Evolutionary conservation across 2,888 invertebrate genomes (phyloP), one percentile per base, ranked within the genome.

Genomic region (Hydraecia micacea): DNA sequence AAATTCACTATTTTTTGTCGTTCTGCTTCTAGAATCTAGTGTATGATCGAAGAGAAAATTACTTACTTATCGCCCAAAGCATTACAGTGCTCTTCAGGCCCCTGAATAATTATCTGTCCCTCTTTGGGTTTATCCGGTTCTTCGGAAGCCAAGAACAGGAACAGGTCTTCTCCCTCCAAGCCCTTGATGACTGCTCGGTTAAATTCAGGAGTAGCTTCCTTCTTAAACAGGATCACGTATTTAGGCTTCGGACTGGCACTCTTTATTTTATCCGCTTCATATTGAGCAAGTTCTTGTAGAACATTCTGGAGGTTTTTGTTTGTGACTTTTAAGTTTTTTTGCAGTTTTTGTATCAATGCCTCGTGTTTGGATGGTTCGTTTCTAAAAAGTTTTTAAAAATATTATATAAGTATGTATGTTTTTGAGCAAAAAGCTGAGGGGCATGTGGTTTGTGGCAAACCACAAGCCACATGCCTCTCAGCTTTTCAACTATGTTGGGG

Each of bases 131-230:
- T 97, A 77, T 97, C 98, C 7, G 97, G 97, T 78, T 98, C 98
- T 46, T 98, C 98, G 0, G 98, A 97, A 0, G 98, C 98, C 73
- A 98, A 89, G 87, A 98, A 98, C 76, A 98, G 94, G 77, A 98
- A 97, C 72, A 98, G 93, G 13, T 95, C 97, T 88, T 95, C 95
- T 1, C 95, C 96, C 65, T 97, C 97, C 73, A 98, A 91, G 84
- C 97, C 98, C 86, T 97, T 97, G 28, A 98, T 95, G 79, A 99
- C 97, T 39, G 97, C 97, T 84, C 97, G 97, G 91, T 98, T 98
- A 90, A 98, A 99, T 89, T 98, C 98, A 11, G 97, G 97, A 86
- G 98, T 98, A 0, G 98, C 98, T 91, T 98, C 98, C 88, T 98
- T 98, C 84, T 98, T 97, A 89, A 97, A 97, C 90, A 98, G 92